Evolutionary conservation across 2,888 invertebrate species (phyloP).

Genomic region (Rhopalosiphum nymphaeae): DNA sequence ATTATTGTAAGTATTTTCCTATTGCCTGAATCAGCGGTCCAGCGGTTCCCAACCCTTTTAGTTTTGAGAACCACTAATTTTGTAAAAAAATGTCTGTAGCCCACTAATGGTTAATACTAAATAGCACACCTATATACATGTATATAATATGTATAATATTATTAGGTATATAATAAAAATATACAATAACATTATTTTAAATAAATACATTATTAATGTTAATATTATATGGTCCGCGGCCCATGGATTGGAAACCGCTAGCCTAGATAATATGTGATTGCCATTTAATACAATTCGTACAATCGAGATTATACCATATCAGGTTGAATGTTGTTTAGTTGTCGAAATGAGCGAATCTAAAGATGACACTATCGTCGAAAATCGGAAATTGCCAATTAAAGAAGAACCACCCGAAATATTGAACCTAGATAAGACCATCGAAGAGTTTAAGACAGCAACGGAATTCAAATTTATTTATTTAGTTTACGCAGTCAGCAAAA

Average conservation of each 20-base stretch:
- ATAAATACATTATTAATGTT: no score
- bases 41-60: no score
- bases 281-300: neutral
- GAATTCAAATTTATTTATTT: constrained; percentile 51
- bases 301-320: neutral
- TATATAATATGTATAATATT: no score
- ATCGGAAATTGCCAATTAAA: neutral
- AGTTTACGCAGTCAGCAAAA: constrained; percentile 40
- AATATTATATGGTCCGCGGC: no score
- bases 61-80: no score
- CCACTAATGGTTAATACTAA: no score
- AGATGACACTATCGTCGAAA: neutral
- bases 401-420: constrained; percentile 27
- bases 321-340: neutral
- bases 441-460: constrained; percentile 19
- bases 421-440: constrained; percentile 29
- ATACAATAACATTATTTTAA: no score
- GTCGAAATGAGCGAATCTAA: neutral
- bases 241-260: no score
- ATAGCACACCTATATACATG: no score
- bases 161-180: no score
- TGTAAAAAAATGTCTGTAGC: no score
- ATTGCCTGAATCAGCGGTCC: no score
- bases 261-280: neutral
- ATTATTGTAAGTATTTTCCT: constrained; percentile 5